Base-by-base conservation (phyloP, 2,113 vertebrate genomes). In the Falco punctatus region DNA sequence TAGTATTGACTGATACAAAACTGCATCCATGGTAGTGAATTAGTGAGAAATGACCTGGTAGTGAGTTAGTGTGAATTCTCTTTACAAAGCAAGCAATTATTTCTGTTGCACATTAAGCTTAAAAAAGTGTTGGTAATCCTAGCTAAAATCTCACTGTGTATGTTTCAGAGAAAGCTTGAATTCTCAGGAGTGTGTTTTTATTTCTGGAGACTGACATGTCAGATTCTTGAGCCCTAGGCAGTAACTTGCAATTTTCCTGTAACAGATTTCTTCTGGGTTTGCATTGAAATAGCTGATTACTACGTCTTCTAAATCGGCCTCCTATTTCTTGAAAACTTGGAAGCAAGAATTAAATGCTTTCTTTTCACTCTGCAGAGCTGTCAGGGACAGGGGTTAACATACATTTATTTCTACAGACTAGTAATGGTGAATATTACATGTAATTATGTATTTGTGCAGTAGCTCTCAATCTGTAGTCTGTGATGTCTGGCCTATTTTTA, bases 171-270 rank as follows among this genome's bases (percentile, higher is more conserved):
- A 84, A 93, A 70, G 20, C 33, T 49, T 88, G 57, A 81, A 69
- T 81, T 66, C 57, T 84, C 65, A 75, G 44, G 19, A 73, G 42
- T 30, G 27, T 64, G 66, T 54, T 86, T 86, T 92, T 55, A 75
- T 62, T 92, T 80, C 92, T 91, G 59, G 62, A 75, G 88, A 74
- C 18, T 38, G n/a, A 48, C 35, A 46, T 28, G 49, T 88, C 69
- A 59, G 75, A 73, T 71, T 92, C 91, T 78, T 79, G 80, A 74
- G 80, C 85, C 90, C n/a, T 32, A 95, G 83, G 65, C 78, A 86
- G 42, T 64, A 94, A 78, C 28, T 79, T 87, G 66, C 77, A 88
- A 65, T 94, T 91, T 95, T 94, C 30, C 17, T 0, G 0, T 75
- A 91, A 88, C 32, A 92, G 21, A 70, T 83, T 93, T 92, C 44